These are phyloP conservation scores for Diachasma alloeum DNA, from an alignment of 1,140 invertebrate species.

Conservation along the genomic window DNA sequence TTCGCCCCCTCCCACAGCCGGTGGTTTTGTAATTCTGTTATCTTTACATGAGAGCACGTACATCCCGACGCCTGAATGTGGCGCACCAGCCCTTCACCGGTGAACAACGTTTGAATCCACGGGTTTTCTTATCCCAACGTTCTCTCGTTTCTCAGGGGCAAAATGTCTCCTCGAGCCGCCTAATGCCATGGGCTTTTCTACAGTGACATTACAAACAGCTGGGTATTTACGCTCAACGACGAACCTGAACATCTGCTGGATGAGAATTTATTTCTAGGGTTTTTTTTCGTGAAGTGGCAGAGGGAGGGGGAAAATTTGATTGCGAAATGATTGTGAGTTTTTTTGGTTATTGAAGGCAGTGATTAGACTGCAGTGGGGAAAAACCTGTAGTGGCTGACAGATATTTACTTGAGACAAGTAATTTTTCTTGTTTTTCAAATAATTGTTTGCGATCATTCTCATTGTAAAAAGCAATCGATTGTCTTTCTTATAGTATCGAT, in stretches of 20 bases:
- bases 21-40: slow-evolving; percentile 33
- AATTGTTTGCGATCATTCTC: too few relatives aligned
- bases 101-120: background rate
- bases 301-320: too few relatives aligned
- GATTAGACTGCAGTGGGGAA: too few relatives aligned
- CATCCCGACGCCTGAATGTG: background rate
- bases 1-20: background rate
- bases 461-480: too few relatives aligned
- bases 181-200: background rate
- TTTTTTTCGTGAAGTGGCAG: background rate
- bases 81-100: background rate
- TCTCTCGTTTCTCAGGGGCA: background rate
- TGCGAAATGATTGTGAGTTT: too few relatives aligned
- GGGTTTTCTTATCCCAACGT: background rate
- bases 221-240: background rate
- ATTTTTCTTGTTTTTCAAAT: too few relatives aligned
- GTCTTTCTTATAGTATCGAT: too few relatives aligned
- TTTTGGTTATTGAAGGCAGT: too few relatives aligned
- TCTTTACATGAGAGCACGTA: slow-evolving; percentile 35
- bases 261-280: background rate
- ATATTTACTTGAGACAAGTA: too few relatives aligned
- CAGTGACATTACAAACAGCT: background rate
- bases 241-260: background rate
- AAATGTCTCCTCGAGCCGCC: background rate
- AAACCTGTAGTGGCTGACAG: too few relatives aligned